Evolutionary conservation across 30 jellyfish, hydroid and myxozoan genomes (phyloP).

Genomic region (Hydra vulgaris): DNA sequence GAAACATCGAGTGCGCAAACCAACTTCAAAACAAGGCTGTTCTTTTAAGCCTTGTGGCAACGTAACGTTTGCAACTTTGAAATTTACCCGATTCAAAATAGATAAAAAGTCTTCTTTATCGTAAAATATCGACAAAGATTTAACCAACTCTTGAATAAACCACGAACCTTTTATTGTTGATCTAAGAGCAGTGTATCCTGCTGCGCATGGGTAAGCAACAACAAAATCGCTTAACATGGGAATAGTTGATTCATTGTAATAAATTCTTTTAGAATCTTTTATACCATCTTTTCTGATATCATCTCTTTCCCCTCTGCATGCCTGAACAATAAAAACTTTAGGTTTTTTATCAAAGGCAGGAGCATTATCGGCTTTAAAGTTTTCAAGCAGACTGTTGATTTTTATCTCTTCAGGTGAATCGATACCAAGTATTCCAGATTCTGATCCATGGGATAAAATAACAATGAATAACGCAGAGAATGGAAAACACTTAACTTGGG

Average conservation of each 20-base stretch:
- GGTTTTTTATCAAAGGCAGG: conserved; percentile 50
- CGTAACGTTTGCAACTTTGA: conserved; percentile 20
- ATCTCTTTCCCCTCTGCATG: conserved; percentile 68
- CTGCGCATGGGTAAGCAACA: conserved; percentile 52
- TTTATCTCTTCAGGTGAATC: conserved; percentile 24
- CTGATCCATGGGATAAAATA: conserved; percentile 44
- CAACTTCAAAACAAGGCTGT: conserved; percentile 54
- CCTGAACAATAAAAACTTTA: conserved; percentile 51
- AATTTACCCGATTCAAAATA: conserved; percentile 43
- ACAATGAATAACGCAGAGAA: conserved; percentile 29
- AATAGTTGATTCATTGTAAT: not conserved
- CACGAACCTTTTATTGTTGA: conserved; percentile 40
- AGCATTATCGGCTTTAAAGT: conserved; percentile 44
- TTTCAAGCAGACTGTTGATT: conserved; percentile 17
- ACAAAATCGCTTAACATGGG: conserved; percentile 68
- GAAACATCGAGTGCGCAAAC: conserved; percentile 42
- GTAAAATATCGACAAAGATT: not conserved
- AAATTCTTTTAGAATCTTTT: not conserved
- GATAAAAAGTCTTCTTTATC: conserved; percentile 44
- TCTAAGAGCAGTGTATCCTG: conserved; percentile 46
- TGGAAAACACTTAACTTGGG: not conserved
- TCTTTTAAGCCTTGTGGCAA: conserved; percentile 16
- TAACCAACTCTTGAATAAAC: conserved; percentile 41
- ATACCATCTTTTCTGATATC: conserved; percentile 23
- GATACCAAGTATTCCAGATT: conserved; percentile 47